A percentile compares a stretch with the other conserved stretches of the same genome.
Evolutionary conservation across 2,888 invertebrate species (phyloP).

Genomic region (Lithosia quadra): DNA sequence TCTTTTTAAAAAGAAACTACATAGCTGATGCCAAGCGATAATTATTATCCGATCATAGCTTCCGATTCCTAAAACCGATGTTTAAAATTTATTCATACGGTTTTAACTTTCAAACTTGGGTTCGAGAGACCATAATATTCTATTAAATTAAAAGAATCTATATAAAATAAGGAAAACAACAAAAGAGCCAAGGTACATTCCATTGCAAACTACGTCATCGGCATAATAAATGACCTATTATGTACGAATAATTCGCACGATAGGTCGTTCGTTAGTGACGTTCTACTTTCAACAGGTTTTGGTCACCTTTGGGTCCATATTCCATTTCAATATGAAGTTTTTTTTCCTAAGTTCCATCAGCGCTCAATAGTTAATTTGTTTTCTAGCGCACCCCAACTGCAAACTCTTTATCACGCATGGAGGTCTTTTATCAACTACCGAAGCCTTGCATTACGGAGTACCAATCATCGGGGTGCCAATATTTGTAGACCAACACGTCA

Average conservation of each 20-base stretch:
- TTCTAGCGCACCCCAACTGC: constrained; percentile 71
- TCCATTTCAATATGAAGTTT: not conserved
- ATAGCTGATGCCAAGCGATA: no score
- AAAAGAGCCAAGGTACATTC: not conserved
- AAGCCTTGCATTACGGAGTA: constrained; percentile 64
- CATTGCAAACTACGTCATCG: not conserved
- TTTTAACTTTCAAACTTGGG: no score
- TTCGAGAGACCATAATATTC: no score
- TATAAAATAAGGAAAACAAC: no score
- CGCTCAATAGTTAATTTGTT: not conserved
- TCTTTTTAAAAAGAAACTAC: no score
- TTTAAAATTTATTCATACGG: no score
- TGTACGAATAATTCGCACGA: no score
- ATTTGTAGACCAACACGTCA: constrained; percentile 66
- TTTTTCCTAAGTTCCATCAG: not conserved
- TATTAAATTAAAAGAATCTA: not conserved
- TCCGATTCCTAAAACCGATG: no score
- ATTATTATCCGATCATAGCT: no score
- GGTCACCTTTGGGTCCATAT: not conserved
- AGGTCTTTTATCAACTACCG: constrained; percentile 65
- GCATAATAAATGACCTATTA: no score
- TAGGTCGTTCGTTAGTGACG: no score
- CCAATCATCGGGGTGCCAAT: constrained; percentile 70
- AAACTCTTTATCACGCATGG: constrained; percentile 68
- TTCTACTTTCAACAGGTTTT: no score